Conservation (phyloP, 2,113 vertebrate genomes). For the Seriola dumerili region DNA sequence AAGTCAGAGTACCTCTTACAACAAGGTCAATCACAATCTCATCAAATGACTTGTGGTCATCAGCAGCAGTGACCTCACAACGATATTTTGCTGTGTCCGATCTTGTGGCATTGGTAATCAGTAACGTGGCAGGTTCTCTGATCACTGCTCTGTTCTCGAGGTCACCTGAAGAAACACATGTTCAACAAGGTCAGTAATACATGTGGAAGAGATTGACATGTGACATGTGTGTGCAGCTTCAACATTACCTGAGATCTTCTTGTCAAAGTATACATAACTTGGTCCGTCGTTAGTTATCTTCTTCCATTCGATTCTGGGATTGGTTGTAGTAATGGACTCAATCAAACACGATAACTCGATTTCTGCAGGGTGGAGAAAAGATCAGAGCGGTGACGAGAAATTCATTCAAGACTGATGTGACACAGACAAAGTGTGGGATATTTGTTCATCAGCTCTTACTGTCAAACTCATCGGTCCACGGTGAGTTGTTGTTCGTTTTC, state of each 20-base stretch:
- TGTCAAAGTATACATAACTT: conserved; percentile 92
- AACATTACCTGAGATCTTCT: conserved; percentile 89
- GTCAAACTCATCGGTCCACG: conserved; percentile 95
- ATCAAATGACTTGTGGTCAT: conserved; percentile 90
- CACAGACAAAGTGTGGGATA: background rate
- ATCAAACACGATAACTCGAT: conserved; percentile 95
- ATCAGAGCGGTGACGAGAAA: background rate
- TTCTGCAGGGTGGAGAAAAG: conserved; percentile 73
- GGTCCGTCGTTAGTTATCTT: conserved; percentile 91
- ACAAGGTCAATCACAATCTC: conserved; percentile 92
- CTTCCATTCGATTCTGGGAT: conserved; percentile 97
- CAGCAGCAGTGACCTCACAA: conserved; percentile 93
- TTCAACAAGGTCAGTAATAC: background rate
- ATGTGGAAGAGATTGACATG: background rate
- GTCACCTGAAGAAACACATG: conserved; percentile 84
- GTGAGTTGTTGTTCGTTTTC: conserved; percentile 86
- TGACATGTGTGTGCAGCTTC: background rate
- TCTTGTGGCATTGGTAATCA: conserved; percentile 92
- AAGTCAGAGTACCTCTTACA: conserved; percentile 88
- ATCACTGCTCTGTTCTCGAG: conserved; percentile 89
- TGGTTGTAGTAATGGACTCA: conserved; percentile 88
- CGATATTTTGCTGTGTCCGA: conserved; percentile 92
- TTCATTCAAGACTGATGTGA: background rate
- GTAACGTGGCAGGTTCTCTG: conserved; percentile 88
- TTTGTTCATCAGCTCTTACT: conserved; percentile 84